Conservation (phyloP, 2,797 vertebrate species). For the Gila robusta region DNA sequence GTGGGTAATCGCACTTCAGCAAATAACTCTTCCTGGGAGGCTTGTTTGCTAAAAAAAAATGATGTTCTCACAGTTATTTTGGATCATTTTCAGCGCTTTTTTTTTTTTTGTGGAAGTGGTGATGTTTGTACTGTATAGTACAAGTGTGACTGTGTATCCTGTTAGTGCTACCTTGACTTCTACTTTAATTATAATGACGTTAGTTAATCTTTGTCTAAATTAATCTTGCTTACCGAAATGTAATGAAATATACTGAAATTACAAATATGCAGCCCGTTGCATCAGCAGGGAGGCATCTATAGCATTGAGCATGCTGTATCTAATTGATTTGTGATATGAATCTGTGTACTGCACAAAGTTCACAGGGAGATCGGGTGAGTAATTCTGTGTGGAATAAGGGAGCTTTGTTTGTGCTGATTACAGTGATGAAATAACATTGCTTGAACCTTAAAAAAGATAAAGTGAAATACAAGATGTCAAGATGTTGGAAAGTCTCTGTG, state of each 20-base stretch:
- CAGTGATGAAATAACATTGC: slow-evolving; percentile 2
- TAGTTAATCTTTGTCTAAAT: slow-evolving; percentile 1
- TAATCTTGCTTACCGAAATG: not conserved
- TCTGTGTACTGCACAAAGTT: slow-evolving; percentile 22
- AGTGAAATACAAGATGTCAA: not conserved
- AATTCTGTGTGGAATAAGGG: not conserved
- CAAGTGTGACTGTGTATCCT: not conserved
- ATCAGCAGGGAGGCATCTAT: slow-evolving; percentile 21
- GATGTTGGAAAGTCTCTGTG: not conserved
- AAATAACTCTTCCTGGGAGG: slow-evolving; percentile 47
- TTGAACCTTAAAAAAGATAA: not conserved
- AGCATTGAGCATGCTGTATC: not conserved
- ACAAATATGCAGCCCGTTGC: not conserved
- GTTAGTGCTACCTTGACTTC: not conserved
- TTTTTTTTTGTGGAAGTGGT: not conserved
- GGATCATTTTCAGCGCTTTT: not conserved
- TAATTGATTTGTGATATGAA: slow-evolving; percentile 38
- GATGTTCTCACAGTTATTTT: slow-evolving; percentile 7
- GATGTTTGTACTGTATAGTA: not conserved
- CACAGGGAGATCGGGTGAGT: not conserved
- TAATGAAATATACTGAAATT: not conserved
- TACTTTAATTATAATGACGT: not conserved
- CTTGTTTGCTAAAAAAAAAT: slow-evolving; percentile 41
- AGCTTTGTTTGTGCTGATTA: slow-evolving; percentile 14
- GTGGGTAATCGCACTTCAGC: slow-evolving; percentile 43